Base-by-base conservation (phyloP, 2,797 vertebrate species). In the Myotis findleyi region DNA sequence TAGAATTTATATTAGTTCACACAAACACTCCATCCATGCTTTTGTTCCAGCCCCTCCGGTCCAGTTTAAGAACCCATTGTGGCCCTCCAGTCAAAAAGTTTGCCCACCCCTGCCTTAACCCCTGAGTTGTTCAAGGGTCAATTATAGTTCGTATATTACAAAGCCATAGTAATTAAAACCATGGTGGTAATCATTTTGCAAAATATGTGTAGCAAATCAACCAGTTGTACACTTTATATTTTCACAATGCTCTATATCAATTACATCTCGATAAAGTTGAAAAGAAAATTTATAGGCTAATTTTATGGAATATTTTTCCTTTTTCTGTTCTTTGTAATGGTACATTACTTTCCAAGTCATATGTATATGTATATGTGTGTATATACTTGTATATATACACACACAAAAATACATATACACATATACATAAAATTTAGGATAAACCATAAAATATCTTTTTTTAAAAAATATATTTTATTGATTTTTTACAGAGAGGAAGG, bases 231-330 rank as follows among this genome's bases (percentile, higher is more conserved):
- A 53, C 12, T 76, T 88, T 21, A 77, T 68, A 89, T 5, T 55
- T 79, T 44, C 11, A 76, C n/a, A 88, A 51, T 64, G 23, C 64
- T 36, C 6, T 41, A 44, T 41, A 20, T 44, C 49, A 38, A 53
- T 38, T 49, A 87, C 47, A 57, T 33, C 53, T 87, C 69, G 18
- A 25, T 87, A 77, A 77, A 77, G 33, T 18, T n/a, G 27, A 33
- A 89, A 88, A 83, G 10, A 11, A n/a, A 95, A 95, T 87, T 62
- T 59, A 64, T 10, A 92, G 62, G 51, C 44, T 84, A 76, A 82
- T 75, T 89, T 36, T 16, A 53, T 57, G 11, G 5, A 81, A 44
- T 36, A 8, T 23, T 53, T 72, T 75, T 69, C 68, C 16, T 90
- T 95, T 83, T 79, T 77, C 36, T 81, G 30, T 89, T 83, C 23